phyloP scores from a whole-genome alignment of 2,888 invertebrate genomes.

The Conistra vaccinii region DNA sequence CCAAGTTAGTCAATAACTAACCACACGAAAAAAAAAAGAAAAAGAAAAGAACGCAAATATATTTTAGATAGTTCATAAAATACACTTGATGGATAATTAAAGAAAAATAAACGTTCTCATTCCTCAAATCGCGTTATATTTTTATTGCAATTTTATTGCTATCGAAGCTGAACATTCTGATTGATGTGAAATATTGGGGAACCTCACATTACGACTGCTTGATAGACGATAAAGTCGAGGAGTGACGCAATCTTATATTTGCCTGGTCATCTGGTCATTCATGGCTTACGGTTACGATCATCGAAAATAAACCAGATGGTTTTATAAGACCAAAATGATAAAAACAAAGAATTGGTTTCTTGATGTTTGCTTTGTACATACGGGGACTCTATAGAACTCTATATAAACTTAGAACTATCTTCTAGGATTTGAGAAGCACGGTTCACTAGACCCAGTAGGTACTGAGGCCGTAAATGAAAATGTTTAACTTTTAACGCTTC shows the following conservation, averaged over 20 bases:
- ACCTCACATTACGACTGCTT: slow-evolving; percentile 14
- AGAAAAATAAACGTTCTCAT: slow-evolving; percentile 8
- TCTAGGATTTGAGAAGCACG: not conserved
- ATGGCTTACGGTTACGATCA: not conserved
- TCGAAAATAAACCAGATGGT: too few relatives aligned
- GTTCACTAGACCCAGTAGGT: not conserved
- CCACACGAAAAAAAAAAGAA: too few relatives aligned
- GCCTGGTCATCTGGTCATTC: slow-evolving; percentile 1
- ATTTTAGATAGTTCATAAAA: not conserved
- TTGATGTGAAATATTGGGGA: slow-evolving; percentile 36
- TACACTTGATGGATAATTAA: slow-evolving; percentile 11
- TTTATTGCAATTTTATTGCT: slow-evolving; percentile 36
- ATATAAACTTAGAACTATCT: not conserved
- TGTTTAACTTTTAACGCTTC: not conserved
- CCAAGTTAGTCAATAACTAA: too few relatives aligned
- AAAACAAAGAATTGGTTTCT: not conserved
- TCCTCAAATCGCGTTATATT: slow-evolving; percentile 4
- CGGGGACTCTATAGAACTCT: not conserved
- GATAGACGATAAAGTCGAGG: slow-evolving; percentile 23
- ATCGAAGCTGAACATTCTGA: slow-evolving; percentile 15
- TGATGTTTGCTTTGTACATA: not conserved
- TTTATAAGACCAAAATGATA: not conserved
- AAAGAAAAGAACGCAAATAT: not conserved
- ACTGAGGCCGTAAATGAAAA: not conserved
- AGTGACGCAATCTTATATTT: slow-evolving; percentile 31